phyloP scores from a whole-genome alignment of 2,797 vertebrate genomes.

The Cygnus olor region DNA sequence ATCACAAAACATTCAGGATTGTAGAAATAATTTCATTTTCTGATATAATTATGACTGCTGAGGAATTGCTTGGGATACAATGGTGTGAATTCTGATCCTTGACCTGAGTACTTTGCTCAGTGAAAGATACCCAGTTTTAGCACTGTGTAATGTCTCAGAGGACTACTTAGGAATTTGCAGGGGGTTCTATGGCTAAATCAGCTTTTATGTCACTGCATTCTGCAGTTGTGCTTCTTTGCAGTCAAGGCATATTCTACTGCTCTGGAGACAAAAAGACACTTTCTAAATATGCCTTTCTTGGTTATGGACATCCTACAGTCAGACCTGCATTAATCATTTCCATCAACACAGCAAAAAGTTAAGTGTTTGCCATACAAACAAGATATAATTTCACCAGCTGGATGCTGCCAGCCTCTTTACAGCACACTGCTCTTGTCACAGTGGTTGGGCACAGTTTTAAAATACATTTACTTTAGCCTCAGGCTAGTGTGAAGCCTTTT shows the following conservation, averaged over 20 bases:
- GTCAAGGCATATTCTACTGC: neutral
- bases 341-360: constrained; percentile 10
- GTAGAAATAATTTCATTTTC: neutral
- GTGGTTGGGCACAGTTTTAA: constrained; percentile 49
- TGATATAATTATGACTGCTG: neutral
- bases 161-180: neutral
- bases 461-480: constrained; percentile 61
- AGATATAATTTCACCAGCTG: constrained; percentile 59
- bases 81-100: neutral
- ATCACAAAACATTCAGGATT: neutral
- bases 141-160: neutral
- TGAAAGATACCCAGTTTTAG: neutral
- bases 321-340: constrained; percentile 28
- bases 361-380: constrained; percentile 39
- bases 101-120: neutral
- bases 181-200: neutral
- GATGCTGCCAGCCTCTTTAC: constrained; percentile 12
- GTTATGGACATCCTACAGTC: neutral
- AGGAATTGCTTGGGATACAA: neutral
- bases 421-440: constrained; percentile 51
- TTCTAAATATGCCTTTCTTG: neutral
- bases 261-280: neutral
- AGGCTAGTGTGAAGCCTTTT: constrained; percentile 18
- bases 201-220: neutral
- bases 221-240: neutral